Percentiles rank a stretch among this genome's conserved stretches.
Conservation (phyloP, 2,888 invertebrate genomes). For the Heteromyza rotundicornis region DNA sequence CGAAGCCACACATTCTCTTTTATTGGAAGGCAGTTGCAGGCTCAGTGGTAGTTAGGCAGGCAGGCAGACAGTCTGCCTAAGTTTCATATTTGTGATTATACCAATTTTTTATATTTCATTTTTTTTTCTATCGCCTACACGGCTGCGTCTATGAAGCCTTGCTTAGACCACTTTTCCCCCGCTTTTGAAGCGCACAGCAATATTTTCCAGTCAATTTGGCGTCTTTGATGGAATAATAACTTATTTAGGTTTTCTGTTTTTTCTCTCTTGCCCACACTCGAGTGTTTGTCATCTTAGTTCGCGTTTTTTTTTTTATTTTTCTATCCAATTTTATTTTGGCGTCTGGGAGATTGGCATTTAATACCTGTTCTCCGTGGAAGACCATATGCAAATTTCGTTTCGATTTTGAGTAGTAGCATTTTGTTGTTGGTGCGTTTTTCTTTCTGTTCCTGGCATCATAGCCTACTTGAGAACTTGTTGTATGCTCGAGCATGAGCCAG, state of each 20-base stretch:
- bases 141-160: not conserved
- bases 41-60: not conserved
- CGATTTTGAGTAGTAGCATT: not conserved
- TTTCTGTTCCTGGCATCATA: constrained; percentile 9
- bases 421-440: not conserved
- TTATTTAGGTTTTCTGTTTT: not conserved
- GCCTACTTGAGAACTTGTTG: constrained; percentile 21
- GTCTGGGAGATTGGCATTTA: constrained; percentile 2
- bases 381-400: not conserved
- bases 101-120: no score
- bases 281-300: not conserved
- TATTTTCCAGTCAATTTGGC: constrained; percentile 2
- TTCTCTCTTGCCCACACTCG: not conserved
- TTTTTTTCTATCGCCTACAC: not conserved
- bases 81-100: not conserved
- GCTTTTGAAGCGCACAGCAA: not conserved
- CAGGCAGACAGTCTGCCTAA: not conserved
- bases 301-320: not conserved
- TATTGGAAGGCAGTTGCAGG: not conserved
- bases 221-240: not conserved
- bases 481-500: not conserved
- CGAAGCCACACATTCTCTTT: constrained; percentile 4
- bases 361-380: not conserved
- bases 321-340: not conserved
- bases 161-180: no score